A percentile compares a stretch with the other conserved stretches of the same genome.
phyloP scores from a whole-genome alignment of 2,113 vertebrate species.

The Formicarius rufipectus region DNA sequence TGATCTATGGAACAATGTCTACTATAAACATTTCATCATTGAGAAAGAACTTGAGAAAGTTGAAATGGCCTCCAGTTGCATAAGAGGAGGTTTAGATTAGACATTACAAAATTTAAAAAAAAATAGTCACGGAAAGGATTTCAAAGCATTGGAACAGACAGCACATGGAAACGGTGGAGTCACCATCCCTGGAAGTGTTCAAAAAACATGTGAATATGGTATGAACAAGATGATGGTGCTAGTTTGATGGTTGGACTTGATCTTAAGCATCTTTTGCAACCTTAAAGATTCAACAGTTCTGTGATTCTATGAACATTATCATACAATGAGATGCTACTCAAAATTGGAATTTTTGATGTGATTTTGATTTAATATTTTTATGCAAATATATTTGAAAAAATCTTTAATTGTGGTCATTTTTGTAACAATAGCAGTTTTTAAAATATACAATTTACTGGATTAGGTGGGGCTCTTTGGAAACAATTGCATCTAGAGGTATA shows the following conservation, averaged over 20 bases:
- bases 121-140: neutral
- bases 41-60: neutral
- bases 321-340: neutral
- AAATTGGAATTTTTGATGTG: fast-evolving
- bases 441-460: neutral
- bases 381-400: neutral
- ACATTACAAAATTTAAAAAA: neutral
- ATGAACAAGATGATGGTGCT: neutral
- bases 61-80: neutral
- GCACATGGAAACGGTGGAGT: fast-evolving
- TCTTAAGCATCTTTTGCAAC: neutral
- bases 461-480: neutral
- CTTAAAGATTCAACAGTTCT: neutral
- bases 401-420: neutral
- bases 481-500: neutral
- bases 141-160: neutral
- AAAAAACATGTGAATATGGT: neutral
- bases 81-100: neutral
- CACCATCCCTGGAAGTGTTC: neutral
- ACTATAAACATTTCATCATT: neutral
- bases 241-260: neutral
- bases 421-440: neutral
- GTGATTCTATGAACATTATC: neutral
- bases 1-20: neutral
- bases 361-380: neutral